These are phyloP conservation scores for Benitochromis conjunctus DNA, from an alignment of 2,113 vertebrate genomes.

Conservation along the genomic window DNA sequence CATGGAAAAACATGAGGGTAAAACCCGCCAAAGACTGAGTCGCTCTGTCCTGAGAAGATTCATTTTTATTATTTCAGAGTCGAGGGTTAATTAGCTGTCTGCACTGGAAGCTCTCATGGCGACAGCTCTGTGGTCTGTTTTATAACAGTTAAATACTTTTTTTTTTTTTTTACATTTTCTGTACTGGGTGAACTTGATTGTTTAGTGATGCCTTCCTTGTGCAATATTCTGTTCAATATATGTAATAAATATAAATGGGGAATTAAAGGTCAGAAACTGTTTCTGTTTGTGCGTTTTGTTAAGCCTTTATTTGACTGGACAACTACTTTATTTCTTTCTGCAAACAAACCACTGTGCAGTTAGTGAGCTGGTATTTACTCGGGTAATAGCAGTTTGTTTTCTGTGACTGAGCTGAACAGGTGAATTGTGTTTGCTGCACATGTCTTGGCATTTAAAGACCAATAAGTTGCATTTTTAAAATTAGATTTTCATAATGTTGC, in stretches of 20 bases:
- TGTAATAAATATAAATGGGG: background rate
- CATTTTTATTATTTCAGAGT: background rate
- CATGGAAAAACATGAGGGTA: too few relatives aligned
- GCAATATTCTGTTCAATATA: slow-evolving; percentile 15
- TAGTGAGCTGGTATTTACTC: background rate
- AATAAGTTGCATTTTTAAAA: background rate
- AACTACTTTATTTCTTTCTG: background rate
- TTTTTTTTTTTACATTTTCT: background rate
- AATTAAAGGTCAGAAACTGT: background rate
- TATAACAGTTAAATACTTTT: background rate
- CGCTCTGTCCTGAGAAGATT: background rate
- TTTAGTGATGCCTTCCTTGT: background rate
- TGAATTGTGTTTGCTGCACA: background rate
- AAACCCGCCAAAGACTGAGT: background rate
- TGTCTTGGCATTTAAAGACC: background rate
- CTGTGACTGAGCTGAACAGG: background rate
- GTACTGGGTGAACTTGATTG: background rate
- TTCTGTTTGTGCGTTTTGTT: background rate
- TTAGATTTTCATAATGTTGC: background rate
- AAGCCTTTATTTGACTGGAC: background rate
- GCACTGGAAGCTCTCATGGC: background rate
- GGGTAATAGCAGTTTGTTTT: background rate
- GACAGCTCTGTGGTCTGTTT: background rate
- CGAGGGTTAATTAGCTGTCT: background rate
- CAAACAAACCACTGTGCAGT: background rate